Evolutionary conservation across 2,888 invertebrate species (phyloP), one percentile per base, ranked within the genome.

Genomic region (Drosophila borealis): DNA sequence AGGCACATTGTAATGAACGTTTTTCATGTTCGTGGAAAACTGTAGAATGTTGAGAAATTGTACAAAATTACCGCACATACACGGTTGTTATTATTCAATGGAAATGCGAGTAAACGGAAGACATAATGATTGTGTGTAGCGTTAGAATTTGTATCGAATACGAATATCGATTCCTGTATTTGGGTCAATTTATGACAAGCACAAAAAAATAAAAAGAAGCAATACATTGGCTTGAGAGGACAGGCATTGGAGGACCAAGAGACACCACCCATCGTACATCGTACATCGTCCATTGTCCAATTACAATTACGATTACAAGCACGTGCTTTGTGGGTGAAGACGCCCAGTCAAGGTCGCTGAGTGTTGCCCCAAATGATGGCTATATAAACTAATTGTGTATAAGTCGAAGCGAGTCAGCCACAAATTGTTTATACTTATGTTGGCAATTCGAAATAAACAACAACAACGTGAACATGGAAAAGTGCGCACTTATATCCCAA

Each of bases 371-470:
- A 55, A 67, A 17, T 49, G 42, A 60, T 56, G 64, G 53, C 48
- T 14, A 49, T 70, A 66, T 74, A 62, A 71, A 62, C 51, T 59
- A 71, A 62, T 62, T 75, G 70, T 51, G 37, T 54, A 37, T 21
- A 57, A 48, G 11, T 48, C 6, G 49, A 54, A 29, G 37, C 33
- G 14, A 51, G 46, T 10, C 51, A 41, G 54, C n/a, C 60, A 50
- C 45, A 53, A 53, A 63, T 74, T 74, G 76, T 75, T 74, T 72
- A 76, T 62, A 33, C 51, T 51, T 51, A 56, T 75, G 67, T 62
- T 41, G 57, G 51, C 59, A 50, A 62, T 71, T 70, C 50, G 46
- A 64, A 60, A 62, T 71, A 71, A 75, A 74, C 76, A 33, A 21
- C 13, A 29, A 3, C 17, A 41, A 49, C 3, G 29, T 13, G 4